phyloP scores from a whole-genome alignment of 2,113 vertebrate genomes.

The Pterocles orientalis region DNA sequence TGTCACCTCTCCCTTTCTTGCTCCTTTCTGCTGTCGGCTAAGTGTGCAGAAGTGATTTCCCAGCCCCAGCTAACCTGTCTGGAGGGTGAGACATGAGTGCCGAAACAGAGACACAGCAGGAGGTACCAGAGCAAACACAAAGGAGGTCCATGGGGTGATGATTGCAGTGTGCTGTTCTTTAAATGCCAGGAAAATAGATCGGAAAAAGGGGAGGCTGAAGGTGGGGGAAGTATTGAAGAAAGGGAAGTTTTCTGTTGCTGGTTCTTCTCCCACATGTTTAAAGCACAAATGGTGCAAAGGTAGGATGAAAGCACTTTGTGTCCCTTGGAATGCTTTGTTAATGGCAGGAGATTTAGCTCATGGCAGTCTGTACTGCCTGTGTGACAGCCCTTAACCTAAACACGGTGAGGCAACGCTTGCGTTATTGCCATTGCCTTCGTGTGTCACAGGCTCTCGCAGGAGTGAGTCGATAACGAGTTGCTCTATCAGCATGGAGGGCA shows the following conservation, averaged over 20 bases:
- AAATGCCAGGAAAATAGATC: not conserved
- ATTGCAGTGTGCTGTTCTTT: not conserved
- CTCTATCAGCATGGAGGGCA: not conserved
- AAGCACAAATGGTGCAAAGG: not conserved
- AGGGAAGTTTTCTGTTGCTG: not conserved
- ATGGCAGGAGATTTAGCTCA: not conserved
- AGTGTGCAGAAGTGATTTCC: not conserved
- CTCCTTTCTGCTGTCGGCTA: not conserved
- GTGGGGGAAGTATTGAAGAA: not conserved
- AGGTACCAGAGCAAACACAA: not conserved
- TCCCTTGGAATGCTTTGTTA: not conserved
- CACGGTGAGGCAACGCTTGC: not conserved
- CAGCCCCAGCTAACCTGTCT: not conserved
- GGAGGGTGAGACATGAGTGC: not conserved
- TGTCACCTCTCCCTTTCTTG: not conserved
- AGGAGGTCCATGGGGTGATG: not conserved
- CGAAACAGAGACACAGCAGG: not conserved
- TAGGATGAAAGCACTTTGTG: not conserved
- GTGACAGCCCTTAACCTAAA: not conserved
- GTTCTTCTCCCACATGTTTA: not conserved
- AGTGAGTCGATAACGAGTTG: not conserved
- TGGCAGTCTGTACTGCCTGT: not conserved
- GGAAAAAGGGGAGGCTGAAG: not conserved
- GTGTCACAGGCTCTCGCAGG: not conserved
- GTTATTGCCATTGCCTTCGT: not conserved